Base-by-base conservation (phyloP, 2,113 vertebrate genomes). In the rabbit (Oryctolagus cuniculus) region DNA sequence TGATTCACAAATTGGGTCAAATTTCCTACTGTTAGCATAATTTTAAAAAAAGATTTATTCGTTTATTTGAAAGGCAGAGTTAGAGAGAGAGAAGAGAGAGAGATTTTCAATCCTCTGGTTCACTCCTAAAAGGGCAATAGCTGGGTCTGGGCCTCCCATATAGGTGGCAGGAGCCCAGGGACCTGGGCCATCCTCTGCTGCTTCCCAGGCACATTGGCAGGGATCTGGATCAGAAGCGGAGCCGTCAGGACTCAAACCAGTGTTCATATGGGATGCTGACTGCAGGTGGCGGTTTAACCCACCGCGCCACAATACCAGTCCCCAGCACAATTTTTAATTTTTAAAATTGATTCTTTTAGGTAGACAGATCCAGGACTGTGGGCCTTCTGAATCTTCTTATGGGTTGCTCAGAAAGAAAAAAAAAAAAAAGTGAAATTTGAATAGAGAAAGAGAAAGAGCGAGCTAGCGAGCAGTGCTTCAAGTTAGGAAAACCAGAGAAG, bases 21-120 rank as follows among this genome's bases (percentile, higher is more conserved):
- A 72, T 78, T 89, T 96, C 83, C 49, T 85, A 19, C 55, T 89
- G 82, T 90, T 86, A 79, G 34, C 77, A 75, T 77, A 81, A 70
- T 73, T 89, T 44, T 82, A 78, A 25, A 67, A 92, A 85, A 61
- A 7, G 1, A 16, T n/a, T 15, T 61, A 27, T 31, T 22, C 38
- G 16, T 49, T 78, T 53, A 12, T 34, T 15, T 63, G 13, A 58
- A 58, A 19, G 55, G 17, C 55, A 58, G 55, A 15, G 19, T 58
- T 58, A 58, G 17, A 58, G 55, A 58, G 55, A 58, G 55, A 58
- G 55, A 17, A 58, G 55, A 17, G 55, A 58, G 15, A 58, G 55
- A 15, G 55, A 58, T 58, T 19, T 58, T 17, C 55, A 17, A 58
- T 58, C 55, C 55, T 17, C 55, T 58, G 55, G 55, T 58, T 58